These are phyloP conservation scores for Agrochola litura DNA, from an alignment of 2,888 invertebrate genomes.

Conservation along the genomic window DNA sequence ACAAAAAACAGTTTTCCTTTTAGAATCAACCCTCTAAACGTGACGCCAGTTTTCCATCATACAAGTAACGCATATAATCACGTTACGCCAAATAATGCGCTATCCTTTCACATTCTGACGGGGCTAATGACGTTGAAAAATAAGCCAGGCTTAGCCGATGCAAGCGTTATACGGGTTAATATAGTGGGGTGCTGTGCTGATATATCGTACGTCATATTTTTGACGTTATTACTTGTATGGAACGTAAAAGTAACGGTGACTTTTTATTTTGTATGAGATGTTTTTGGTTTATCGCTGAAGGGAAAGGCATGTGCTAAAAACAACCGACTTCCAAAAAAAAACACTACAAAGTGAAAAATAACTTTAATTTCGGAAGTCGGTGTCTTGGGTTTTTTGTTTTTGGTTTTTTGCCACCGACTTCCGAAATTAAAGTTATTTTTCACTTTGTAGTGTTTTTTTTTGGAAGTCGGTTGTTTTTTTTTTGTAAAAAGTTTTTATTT, in stretches of 20 bases:
- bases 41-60: conserved; percentile 58
- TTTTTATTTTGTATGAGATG: conserved; percentile 65
- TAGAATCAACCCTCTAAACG: conserved; percentile 57
- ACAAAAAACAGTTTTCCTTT: conserved; percentile 49
- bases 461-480: too few relatives aligned
- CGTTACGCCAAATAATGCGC: conserved; percentile 74
- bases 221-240: conserved; percentile 68
- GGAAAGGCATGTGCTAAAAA: conserved; percentile 53
- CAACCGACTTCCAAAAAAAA: too few relatives aligned
- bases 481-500: too few relatives aligned
- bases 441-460: too few relatives aligned
- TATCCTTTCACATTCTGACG: conserved; percentile 76
- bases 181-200: conserved; percentile 72
- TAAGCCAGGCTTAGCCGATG: conserved; percentile 76
- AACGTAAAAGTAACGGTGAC: conserved; percentile 71
- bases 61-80: conserved; percentile 71
- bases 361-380: too few relatives aligned
- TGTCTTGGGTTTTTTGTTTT: too few relatives aligned
- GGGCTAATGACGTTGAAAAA: conserved; percentile 78
- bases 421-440: too few relatives aligned
- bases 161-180: conserved; percentile 71
- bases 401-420: too few relatives aligned
- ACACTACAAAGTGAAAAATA: too few relatives aligned
- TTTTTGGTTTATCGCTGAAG: conserved; percentile 54
- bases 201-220: conserved; percentile 75